Base-by-base conservation (phyloP, 2,797 vertebrate genomes). In the Anomalospiza imberbis region DNA sequence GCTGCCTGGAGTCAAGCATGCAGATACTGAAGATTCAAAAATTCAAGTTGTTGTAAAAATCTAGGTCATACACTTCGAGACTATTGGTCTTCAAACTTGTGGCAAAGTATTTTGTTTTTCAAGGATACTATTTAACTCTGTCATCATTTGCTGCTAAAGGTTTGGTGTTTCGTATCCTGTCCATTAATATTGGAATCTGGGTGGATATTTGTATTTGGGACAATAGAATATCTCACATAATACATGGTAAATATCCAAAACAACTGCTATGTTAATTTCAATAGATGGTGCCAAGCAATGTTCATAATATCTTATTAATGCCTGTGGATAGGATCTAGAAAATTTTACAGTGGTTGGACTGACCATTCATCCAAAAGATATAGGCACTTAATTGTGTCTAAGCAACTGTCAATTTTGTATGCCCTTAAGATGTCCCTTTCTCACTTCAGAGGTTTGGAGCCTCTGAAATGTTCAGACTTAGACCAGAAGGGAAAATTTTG, bases 401-500 rank as follows among this genome's bases (percentile, higher is more conserved):
- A 96, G 91, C 88, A 93, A 81, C 84, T 95, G 88, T 91, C 93
- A 96, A 36, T 89, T 96, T 78, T 93, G 44, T 60, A 28, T 89
- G 91, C 54, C 92, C 91, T 95, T 86, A 85, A 88, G 92, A 83
- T 85, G 89, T 78, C 70, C 79, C 44, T 89, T 91, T 85, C 75
- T 84, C 91, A 84, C 82, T 93, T 93, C n/a, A n/a, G n/a, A 88
- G 38, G n/a, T 92, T 85, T 0, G 0, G 47, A 85, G 31, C 13
- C 24, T 77, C 62, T 77, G 76, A 92, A 94, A 88, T 11, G 21
- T 89, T 92, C 61, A 55, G 72, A 67, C 65, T 78, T 62, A 20
- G 62, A 83, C 15, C 68, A 91, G 89, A 87, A 82, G 17, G 32
- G 34, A 93, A 91, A 92, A 19, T 75, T 68, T 92, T 91, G 13